A percentile compares a stretch with the other conserved stretches of the same genome.
phyloP scores from a whole-genome alignment of 1,140 invertebrate genomes.

The Pomacea maculata region DNA sequence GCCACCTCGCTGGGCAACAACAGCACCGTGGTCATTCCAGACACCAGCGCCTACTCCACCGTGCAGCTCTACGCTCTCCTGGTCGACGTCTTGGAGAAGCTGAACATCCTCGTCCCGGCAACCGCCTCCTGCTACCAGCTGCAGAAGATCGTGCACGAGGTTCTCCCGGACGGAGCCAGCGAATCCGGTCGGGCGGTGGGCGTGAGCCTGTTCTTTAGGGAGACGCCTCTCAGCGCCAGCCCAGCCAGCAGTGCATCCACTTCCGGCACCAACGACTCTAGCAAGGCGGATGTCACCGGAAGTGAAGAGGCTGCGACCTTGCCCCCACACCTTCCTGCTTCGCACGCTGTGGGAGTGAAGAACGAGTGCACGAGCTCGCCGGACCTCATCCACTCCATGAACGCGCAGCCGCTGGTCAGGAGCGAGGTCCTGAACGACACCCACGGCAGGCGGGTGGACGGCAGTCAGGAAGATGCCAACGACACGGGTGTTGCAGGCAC shows the following conservation, averaged over 20 bases:
- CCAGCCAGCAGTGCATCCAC: not conserved
- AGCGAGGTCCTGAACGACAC: constrained; percentile 6
- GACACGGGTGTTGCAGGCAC: not conserved
- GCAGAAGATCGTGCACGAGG: constrained; percentile 17
- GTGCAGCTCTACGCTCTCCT: constrained; percentile 18
- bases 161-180: not conserved
- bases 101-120: not conserved
- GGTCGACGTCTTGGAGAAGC: constrained; percentile 16
- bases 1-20: not conserved
- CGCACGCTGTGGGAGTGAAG: not conserved
- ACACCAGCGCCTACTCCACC: constrained; percentile 7
- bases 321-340: not conserved
- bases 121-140: constrained; percentile 18
- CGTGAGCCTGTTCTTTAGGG: constrained; percentile 9
- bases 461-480: not conserved
- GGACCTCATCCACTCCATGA: constrained; percentile 13
- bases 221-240: not conserved
- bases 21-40: constrained; percentile 3
- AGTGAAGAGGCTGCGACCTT: not conserved
- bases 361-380: constrained; percentile 17
- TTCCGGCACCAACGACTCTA: not conserved
- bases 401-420: constrained; percentile 15
- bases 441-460: not conserved
- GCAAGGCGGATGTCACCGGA: not conserved
- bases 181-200: not conserved